Evolutionary conservation across 2,113 vertebrate species (phyloP).

Genomic region (Solea senegalensis): DNA sequence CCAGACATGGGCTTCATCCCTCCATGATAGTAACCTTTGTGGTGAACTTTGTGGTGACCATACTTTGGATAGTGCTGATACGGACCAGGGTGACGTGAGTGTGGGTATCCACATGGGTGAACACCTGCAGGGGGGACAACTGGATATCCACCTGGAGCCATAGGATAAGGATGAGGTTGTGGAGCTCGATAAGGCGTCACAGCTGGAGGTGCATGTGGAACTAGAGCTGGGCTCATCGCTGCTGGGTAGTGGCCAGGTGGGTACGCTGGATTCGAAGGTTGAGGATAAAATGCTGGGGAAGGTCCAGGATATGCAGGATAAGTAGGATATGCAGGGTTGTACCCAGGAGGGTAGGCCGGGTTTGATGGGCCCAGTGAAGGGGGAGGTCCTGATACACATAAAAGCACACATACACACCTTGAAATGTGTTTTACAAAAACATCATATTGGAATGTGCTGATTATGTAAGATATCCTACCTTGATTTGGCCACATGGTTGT

Average conservation of each 20-base stretch:
- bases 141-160: conserved; percentile 65
- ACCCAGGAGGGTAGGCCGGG: conserved; percentile 67
- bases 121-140: conserved; percentile 62
- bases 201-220: conserved; percentile 32
- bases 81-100: conserved; percentile 19
- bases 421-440: not conserved
- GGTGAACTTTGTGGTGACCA: conserved; percentile 31
- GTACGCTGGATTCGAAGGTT: conserved; percentile 58
- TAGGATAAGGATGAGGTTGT: conserved; percentile 55
- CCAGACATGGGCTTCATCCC: conserved; percentile 62
- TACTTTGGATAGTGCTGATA: conserved; percentile 38
- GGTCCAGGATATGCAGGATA: conserved; percentile 43
- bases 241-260: conserved; percentile 55
- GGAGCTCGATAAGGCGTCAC: conserved; percentile 55
- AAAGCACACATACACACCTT: not conserved
- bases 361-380: conserved; percentile 53
- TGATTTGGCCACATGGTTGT: conserved; percentile 78
- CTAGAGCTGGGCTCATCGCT: conserved; percentile 67
- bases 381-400: conserved; percentile 65
- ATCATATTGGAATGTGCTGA: not conserved
- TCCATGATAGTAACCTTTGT: conserved; percentile 42
- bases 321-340: conserved; percentile 68
- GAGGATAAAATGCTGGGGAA: conserved; percentile 64
- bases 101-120: conserved; percentile 68
- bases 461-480: conserved; percentile 62